Conservation (phyloP, 2,797 vertebrate genomes). For the Gallinago nigripennis region DNA sequence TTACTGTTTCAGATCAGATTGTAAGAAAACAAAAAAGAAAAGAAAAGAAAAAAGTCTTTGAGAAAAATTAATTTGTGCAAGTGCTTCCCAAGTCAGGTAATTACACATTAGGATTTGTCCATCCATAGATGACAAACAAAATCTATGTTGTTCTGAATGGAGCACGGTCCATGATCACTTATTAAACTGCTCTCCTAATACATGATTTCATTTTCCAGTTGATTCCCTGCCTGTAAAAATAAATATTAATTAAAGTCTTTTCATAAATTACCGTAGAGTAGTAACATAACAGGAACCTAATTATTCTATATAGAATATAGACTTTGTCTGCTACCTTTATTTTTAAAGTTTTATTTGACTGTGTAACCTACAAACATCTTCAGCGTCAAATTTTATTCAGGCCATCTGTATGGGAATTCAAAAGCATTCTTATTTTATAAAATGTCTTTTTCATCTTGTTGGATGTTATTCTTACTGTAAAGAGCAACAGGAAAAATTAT, state of each 20-base stretch:
- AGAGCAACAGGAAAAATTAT: not conserved
- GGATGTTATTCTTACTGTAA: not conserved
- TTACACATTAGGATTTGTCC: not conserved
- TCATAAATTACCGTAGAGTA: not conserved
- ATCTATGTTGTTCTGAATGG: not conserved
- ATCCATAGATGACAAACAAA: not conserved
- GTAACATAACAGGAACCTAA: not conserved
- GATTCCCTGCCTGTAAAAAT: not conserved
- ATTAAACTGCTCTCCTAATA: not conserved
- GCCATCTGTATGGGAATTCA: not conserved
- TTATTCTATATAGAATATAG: not conserved
- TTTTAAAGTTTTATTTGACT: not conserved
- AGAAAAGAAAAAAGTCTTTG: not conserved
- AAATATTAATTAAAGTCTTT: not conserved
- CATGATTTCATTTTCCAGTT: not conserved
- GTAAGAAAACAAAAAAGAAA: not conserved
- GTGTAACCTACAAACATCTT: not conserved
- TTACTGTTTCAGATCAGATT: not conserved
- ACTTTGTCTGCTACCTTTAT: not conserved
- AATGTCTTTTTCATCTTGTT: not conserved
- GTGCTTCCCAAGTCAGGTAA: not conserved
- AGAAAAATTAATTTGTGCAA: not conserved
- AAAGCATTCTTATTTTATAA: not conserved
- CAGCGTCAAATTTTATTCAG: not conserved
- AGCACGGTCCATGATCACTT: not conserved